Conservation (phyloP, 2,113 vertebrate genomes). For the Miniopterus natalensis region DNA sequence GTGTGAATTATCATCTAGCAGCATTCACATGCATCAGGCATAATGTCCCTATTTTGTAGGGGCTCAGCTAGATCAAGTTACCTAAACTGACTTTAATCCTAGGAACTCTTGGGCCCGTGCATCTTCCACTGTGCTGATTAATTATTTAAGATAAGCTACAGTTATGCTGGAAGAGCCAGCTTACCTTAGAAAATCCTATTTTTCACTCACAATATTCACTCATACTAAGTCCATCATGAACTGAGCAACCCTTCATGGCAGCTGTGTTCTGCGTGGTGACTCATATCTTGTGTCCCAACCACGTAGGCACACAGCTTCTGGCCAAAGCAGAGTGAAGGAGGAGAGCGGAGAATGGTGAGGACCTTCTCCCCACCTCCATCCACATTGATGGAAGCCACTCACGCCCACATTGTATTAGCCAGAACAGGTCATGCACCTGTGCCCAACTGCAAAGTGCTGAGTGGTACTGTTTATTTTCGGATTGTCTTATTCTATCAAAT, state of each 20-base stretch:
- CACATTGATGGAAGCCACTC: background rate
- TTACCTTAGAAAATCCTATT: background rate
- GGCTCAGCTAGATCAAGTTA: background rate
- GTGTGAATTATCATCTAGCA: background rate
- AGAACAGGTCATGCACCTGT: background rate
- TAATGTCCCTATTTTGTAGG: background rate
- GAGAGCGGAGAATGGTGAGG: background rate
- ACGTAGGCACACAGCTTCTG: background rate
- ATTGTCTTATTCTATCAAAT: background rate
- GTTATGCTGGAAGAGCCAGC: background rate
- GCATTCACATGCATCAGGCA: background rate
- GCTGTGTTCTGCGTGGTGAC: background rate
- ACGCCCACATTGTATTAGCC: fast-evolving
- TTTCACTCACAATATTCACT: background rate
- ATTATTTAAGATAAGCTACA: background rate
- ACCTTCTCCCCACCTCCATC: background rate
- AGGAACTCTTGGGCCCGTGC: background rate
- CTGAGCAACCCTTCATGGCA: fast-evolving
- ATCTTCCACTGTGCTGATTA: background rate
- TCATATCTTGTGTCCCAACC: background rate
- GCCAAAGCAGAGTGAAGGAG: background rate
- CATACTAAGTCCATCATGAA: too few relatives aligned
- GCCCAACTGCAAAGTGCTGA: background rate
- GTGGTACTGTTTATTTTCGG: background rate
- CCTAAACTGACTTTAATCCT: background rate